A percentile compares a stretch with the other conserved stretches of the same genome.
Conservation (phyloP, 92 coral and sea anemone genomes). For the Zoanthus gigantus region DNA sequence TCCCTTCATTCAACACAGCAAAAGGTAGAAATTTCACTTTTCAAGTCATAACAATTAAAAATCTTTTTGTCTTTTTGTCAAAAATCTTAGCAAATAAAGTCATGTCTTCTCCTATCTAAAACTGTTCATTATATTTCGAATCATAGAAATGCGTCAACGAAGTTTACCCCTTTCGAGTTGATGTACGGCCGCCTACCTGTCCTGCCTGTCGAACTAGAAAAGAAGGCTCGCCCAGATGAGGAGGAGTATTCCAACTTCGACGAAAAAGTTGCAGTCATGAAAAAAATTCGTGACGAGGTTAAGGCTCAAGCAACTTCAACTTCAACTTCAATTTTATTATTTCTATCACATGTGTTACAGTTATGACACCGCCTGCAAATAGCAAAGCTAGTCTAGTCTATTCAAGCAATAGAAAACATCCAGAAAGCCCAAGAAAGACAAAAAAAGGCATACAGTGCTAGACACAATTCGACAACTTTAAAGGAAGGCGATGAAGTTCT, state of each 20-base stretch:
- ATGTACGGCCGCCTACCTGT: too few relatives aligned
- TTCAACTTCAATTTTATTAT: too few relatives aligned
- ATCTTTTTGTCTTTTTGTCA: not conserved
- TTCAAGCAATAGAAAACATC: constrained; percentile 29
- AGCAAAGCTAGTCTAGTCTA: too few relatives aligned
- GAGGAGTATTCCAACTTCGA: constrained; percentile 46
- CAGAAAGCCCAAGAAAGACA: constrained; percentile 50
- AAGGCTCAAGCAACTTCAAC: constrained; percentile 30
- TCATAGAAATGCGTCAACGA: too few relatives aligned
- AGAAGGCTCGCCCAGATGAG: constrained; percentile 40
- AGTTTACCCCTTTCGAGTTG: too few relatives aligned
- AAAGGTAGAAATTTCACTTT: too few relatives aligned
- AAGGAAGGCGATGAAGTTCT: constrained; percentile 63
- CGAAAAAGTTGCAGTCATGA: constrained; percentile 59
- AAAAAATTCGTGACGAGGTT: constrained; percentile 13
- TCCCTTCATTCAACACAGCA: too few relatives aligned
- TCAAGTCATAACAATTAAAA: not conserved
- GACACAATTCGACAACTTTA: constrained; percentile 51
- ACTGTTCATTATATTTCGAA: not conserved
- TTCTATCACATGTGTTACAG: too few relatives aligned
- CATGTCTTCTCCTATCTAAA: not conserved
- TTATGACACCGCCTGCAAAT: too few relatives aligned
- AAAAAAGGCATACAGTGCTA: constrained; percentile 64
- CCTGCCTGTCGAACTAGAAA: constrained; percentile 10
- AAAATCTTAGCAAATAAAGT: not conserved